Percentiles rank a stretch among this genome's conserved stretches.
Conservation (phyloP, 30 jellyfish, hydroid and myxozoan species). For the Cassiopea andromeda region DNA sequence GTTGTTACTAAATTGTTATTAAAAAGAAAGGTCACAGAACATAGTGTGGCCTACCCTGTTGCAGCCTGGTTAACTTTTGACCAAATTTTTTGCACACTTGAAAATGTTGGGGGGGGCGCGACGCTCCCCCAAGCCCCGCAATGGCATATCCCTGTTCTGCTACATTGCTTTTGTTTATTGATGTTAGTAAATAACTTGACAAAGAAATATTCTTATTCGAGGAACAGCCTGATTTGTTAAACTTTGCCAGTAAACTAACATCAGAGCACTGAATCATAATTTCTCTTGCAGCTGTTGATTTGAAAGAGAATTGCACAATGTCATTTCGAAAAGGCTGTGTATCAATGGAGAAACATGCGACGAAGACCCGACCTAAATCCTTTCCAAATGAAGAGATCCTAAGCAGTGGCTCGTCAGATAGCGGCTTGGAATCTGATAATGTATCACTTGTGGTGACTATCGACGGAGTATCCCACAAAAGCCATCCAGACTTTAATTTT, state of each 20-base stretch:
- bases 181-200: neutral
- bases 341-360: slow-evolving; percentile 1
- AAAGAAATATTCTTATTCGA: neutral
- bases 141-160: neutral
- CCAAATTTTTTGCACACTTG: too few relatives aligned
- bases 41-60: too few relatives aligned
- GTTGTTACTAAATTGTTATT: too few relatives aligned
- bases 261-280: neutral
- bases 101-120: too few relatives aligned
- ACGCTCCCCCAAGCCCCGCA: too few relatives aligned
- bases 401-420: slow-evolving; percentile 76
- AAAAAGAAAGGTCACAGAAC: too few relatives aligned
- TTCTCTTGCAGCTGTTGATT: slow-evolving; percentile 1
- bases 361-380: slow-evolving; percentile 58
- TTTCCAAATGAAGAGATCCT: slow-evolving; percentile 53
- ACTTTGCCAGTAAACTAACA: neutral
- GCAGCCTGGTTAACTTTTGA: too few relatives aligned
- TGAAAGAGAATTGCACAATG: neutral
- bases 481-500: slow-evolving; percentile 37
- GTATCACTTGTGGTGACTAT: slow-evolving; percentile 2
- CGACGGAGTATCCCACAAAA: neutral
- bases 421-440: slow-evolving; percentile 68
- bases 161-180: neutral
- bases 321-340: neutral
- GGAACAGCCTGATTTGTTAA: neutral